Evolutionary conservation across 1,140 invertebrate species (phyloP).

Genomic region (Drosophila varians): DNA sequence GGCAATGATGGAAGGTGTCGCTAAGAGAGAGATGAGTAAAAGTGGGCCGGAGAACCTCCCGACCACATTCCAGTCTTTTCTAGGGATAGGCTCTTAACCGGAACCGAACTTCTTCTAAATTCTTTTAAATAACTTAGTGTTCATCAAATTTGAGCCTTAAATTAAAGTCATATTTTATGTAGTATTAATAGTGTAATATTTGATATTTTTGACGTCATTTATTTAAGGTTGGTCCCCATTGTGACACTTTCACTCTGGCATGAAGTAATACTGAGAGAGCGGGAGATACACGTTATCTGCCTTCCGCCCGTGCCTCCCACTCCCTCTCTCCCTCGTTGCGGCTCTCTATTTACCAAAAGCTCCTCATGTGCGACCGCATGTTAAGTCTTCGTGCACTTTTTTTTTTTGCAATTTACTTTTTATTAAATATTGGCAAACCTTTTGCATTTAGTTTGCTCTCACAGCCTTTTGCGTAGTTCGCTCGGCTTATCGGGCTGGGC

Average conservation of each 20-base stretch:
- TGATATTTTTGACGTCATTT: slow-evolving; percentile 5
- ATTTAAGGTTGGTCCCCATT: slow-evolving; percentile 4
- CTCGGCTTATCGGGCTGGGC: slow-evolving; percentile 18
- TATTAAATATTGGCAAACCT: slow-evolving; percentile 36
- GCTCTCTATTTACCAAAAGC: slow-evolving; percentile 31
- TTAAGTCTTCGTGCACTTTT: slow-evolving; percentile 35
- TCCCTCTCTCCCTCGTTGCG: slow-evolving; percentile 1
- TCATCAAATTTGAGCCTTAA: too few species aligned
- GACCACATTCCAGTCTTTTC: not conserved
- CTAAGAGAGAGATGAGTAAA: not conserved
- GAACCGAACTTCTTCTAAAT: not conserved
- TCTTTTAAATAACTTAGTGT: too few species aligned
- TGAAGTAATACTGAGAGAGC: slow-evolving; percentile 58
- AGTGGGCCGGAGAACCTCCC: not conserved
- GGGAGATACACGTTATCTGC: slow-evolving; percentile 7
- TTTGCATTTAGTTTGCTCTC: slow-evolving; percentile 20
- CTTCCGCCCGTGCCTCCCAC: slow-evolving; percentile 1
- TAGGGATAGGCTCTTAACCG: not conserved
- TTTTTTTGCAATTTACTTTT: slow-evolving; percentile 31
- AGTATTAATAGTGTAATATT: too few species aligned
- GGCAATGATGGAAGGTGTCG: slow-evolving; percentile 30
- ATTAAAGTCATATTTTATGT: too few species aligned
- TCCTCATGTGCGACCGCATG: slow-evolving; percentile 40
- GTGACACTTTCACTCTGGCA: slow-evolving; percentile 33
- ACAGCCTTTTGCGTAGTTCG: slow-evolving; percentile 32